A percentile compares a stretch with the other conserved stretches of the same genome.
Conservation (phyloP, 2,888 invertebrate genomes). For the Tineola bisselliella region DNA sequence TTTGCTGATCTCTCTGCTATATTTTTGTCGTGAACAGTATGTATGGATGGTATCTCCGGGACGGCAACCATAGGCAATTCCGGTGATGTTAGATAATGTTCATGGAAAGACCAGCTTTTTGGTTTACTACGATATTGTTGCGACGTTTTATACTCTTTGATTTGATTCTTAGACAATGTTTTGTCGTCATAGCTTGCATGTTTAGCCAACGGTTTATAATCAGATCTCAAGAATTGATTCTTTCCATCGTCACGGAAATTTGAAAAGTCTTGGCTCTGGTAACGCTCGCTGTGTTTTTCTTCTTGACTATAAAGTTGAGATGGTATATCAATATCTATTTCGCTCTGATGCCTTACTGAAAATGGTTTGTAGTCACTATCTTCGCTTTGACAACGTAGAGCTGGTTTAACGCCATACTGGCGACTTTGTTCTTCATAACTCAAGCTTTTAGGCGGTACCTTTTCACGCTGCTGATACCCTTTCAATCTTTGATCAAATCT, state of each 20-base stretch:
- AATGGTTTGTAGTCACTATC: conserved; percentile 60
- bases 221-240: conserved; percentile 57
- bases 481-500: conserved; percentile 48
- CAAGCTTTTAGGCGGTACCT: conserved; percentile 56
- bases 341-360: conserved; percentile 53
- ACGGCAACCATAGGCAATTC: conserved; percentile 65
- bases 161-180: conserved; percentile 71
- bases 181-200: conserved; percentile 74
- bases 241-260: conserved; percentile 46
- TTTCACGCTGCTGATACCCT: conserved; percentile 48
- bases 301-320: conserved; percentile 69
- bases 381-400: conserved; percentile 70
- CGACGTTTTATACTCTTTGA: conserved; percentile 70
- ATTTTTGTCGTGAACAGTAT: conserved; percentile 56
- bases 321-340: conserved; percentile 66
- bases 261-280: conserved; percentile 73
- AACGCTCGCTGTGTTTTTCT: conserved; percentile 71
- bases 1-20: conserved; percentile 57
- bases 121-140: conserved; percentile 66
- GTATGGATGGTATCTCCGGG: conserved; percentile 59
- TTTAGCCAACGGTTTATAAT: conserved; percentile 69
- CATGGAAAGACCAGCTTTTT: conserved; percentile 73
- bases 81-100: conserved; percentile 67
- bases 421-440: conserved; percentile 57
- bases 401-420: conserved; percentile 55